Percentiles rank a stretch among this genome's conserved stretches.
Conservation (phyloP, 2,113 vertebrate genomes). For the Regulus satrapa region DNA sequence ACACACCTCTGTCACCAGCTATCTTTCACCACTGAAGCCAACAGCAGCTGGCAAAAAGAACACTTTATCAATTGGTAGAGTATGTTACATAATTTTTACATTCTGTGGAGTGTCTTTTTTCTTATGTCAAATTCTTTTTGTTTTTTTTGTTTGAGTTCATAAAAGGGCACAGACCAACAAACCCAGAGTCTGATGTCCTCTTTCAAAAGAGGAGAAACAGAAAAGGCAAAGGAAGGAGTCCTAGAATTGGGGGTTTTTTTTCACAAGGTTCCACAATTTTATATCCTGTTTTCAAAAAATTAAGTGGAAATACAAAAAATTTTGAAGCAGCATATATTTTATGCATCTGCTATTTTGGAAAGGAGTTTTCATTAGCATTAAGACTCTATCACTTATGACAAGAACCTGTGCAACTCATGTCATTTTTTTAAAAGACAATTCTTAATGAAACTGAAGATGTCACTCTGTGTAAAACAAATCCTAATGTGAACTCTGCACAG, state of each 20-base stretch:
- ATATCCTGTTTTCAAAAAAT: background rate
- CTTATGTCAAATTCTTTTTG: background rate
- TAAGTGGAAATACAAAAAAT: background rate
- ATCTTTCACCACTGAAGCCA: background rate
- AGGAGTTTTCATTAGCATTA: background rate
- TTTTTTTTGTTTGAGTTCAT: background rate
- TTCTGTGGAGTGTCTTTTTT: background rate
- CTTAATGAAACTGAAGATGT: background rate
- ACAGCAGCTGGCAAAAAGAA: background rate
- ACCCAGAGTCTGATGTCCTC: background rate
- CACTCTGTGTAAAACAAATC: background rate
- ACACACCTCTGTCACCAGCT: background rate
- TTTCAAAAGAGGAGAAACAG: background rate
- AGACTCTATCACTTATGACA: background rate
- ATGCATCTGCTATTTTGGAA: background rate
- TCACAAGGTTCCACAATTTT: background rate
- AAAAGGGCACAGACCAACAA: background rate
- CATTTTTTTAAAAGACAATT: background rate
- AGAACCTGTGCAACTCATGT: background rate
- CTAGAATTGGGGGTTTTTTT: background rate
- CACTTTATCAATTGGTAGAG: background rate
- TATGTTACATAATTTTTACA: background rate
- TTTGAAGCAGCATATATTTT: background rate
- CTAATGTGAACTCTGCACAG: background rate
- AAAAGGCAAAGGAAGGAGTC: background rate